Evolutionary conservation across 2,888 invertebrate species (phyloP), one percentile per base, ranked within the genome.

Genomic region (Sycophila texana): DNA sequence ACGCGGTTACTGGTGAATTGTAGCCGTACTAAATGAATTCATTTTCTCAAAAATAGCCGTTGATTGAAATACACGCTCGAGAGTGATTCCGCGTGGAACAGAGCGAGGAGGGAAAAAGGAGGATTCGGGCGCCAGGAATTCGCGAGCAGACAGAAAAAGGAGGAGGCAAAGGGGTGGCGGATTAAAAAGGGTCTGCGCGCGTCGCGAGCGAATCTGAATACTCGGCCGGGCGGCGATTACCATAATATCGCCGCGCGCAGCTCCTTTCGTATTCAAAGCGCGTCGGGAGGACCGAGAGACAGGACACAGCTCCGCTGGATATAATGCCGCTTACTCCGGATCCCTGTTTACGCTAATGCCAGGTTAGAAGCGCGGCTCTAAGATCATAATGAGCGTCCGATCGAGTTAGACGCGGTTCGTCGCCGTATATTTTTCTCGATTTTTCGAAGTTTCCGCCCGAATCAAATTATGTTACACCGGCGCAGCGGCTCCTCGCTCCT

Each of bases 211-310:
- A 74, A 83, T 82, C 82, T 76, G 65, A 86, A 88, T 87, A 88
- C 86, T 84, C 85, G 83, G 85, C 74, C 84, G 83, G 83, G n/a
- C 61, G 22, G 70, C 84, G 82, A 89, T 89, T 89, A 89, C 85
- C 88, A 89, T 89, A 89, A 89, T 89, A 88, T 88, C 86, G 85
- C 84, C 85, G 82, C 81, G 82, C n/a, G 20, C 10, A n/a, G 85
- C 86, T 86, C 74, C 86, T 88, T 88, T 87, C 85, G 87, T 87
- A 89, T 89, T 88, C 88, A 88, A 87, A 88, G 86, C 84, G 86
- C 84, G 86, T 22, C 14, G 7, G 30, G 61, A 30, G 39, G 63
- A n/a, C 39, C 63, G 82, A 30, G 30, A 39, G 39, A 39, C 39
- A 39, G 39, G 39, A 39, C 39, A 39, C 39, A 39, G 39, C 39